phyloP scores from a whole-genome alignment of 2,797 vertebrate species.

The Falco concolor region DNA sequence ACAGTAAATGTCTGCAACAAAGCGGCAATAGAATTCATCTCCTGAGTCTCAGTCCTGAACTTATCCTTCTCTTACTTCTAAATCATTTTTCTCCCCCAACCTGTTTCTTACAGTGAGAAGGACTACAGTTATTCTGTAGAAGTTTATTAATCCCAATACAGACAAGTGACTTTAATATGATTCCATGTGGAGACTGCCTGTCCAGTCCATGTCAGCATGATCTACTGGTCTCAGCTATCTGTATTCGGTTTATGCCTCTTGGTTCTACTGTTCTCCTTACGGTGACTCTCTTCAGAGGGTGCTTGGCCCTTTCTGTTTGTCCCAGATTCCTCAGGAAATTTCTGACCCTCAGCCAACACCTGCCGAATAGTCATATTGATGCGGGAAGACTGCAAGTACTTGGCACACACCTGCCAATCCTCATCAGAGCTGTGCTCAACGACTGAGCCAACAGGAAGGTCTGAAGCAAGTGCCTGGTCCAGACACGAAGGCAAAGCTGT shows the following conservation, averaged over 20 bases:
- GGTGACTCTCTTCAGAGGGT: not conserved
- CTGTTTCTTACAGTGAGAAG: not conserved
- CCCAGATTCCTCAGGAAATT: slow-evolving; percentile 71
- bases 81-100: not conserved
- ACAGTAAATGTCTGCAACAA: not conserved
- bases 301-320: not conserved
- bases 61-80: not conserved
- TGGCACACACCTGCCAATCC: slow-evolving; percentile 87
- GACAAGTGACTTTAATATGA: no score
- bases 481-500: slow-evolving; percentile 63
- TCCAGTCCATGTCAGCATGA: not conserved
- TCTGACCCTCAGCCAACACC: slow-evolving; percentile 83
- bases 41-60: not conserved
- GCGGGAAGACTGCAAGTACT: slow-evolving; percentile 85
- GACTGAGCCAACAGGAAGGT: slow-evolving; percentile 44
- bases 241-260: slow-evolving; percentile 55
- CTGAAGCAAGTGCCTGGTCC: not conserved
- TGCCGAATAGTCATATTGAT: slow-evolving; percentile 93
- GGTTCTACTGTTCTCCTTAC: slow-evolving; percentile 2
- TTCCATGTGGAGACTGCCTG: not conserved
- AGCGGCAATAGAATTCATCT: not conserved
- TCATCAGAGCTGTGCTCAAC: slow-evolving; percentile 74
- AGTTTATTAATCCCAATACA: not conserved
- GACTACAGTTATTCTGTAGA: not conserved
- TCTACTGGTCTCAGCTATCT: slow-evolving; percentile 42